A percentile compares a stretch with the other conserved stretches of the same genome.
Conservation (phyloP, 2,113 vertebrate genomes). For the Aepyceros melampus region DNA sequence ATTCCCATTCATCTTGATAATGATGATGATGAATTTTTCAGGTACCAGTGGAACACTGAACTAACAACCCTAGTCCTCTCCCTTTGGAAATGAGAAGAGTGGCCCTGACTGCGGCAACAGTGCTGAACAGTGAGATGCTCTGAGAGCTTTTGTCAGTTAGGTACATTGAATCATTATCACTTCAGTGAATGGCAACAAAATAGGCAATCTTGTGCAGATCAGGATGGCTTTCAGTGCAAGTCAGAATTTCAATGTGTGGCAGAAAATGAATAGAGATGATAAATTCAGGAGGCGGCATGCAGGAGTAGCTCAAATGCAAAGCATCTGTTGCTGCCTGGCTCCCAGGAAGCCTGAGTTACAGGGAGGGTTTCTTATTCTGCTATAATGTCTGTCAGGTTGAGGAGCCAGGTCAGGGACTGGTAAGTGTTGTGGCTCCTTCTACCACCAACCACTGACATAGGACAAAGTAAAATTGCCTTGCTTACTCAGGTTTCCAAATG, state of each 20-base stretch:
- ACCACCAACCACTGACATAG: neutral
- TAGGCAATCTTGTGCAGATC: neutral
- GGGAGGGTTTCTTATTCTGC: neutral
- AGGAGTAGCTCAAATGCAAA: neutral
- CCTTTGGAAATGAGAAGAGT: neutral
- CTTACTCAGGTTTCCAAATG: neutral
- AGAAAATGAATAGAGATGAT: conserved; percentile 43
- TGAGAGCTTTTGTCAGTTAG: neutral
- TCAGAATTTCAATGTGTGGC: conserved; percentile 17
- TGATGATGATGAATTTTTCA: neutral
- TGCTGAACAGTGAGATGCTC: neutral
- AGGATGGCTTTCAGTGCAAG: neutral
- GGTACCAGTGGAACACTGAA: neutral
- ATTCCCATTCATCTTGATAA: neutral
- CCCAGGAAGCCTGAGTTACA: neutral
- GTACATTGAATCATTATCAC: neutral
- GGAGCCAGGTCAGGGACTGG: neutral
- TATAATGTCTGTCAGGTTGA: neutral
- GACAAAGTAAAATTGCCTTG: neutral
- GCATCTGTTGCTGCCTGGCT: conserved; percentile 22
- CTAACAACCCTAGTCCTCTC: neutral
- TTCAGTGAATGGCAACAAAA: conserved; percentile 34
- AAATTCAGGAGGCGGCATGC: conserved; percentile 12
- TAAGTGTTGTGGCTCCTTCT: neutral
- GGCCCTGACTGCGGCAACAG: neutral